Percentiles rank a stretch among this genome's conserved stretches.
These are phyloP conservation scores for Bactericera cockerelli DNA, from an alignment of 1,140 invertebrate genomes.

Conservation along the genomic window DNA sequence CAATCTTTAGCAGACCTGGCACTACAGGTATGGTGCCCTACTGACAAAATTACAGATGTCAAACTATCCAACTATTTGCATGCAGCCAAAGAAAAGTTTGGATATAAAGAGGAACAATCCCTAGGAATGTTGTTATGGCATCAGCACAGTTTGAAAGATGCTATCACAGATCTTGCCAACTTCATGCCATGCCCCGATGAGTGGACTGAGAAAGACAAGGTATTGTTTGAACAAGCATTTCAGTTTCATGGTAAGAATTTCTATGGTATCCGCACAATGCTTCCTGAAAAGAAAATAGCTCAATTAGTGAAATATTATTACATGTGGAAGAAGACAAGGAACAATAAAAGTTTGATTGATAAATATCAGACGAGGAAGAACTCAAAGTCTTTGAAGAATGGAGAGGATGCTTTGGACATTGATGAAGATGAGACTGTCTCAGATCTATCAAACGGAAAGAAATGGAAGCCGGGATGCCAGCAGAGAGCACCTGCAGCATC, in stretches of 20 bases:
- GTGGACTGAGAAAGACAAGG: constrained; percentile 96
- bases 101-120: constrained; percentile 94
- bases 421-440: not conserved
- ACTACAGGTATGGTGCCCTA: constrained; percentile 88
- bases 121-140: constrained; percentile 97
- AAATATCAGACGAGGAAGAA: not conserved
- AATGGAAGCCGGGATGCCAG: not conserved
- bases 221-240: constrained; percentile 94
- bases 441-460: not conserved
- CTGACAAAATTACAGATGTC: constrained; percentile 64
- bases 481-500: not conserved
- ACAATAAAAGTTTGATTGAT: constrained; percentile 85
- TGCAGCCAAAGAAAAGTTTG: constrained; percentile 94
- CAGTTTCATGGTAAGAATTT: constrained; percentile 98
- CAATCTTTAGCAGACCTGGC: constrained; percentile 59
- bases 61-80: constrained; percentile 89
- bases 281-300: constrained; percentile 93
- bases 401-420: not conserved
- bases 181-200: constrained; percentile 96
- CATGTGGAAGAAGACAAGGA: constrained; percentile 92
- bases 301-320: constrained; percentile 96
- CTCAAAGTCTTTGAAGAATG: not conserved
- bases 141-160: constrained; percentile 86
- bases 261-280: constrained; percentile 90
- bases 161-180: constrained; percentile 83